phyloP scores from a whole-genome alignment of 2,113 vertebrate species.

The Xiphias gladius region DNA sequence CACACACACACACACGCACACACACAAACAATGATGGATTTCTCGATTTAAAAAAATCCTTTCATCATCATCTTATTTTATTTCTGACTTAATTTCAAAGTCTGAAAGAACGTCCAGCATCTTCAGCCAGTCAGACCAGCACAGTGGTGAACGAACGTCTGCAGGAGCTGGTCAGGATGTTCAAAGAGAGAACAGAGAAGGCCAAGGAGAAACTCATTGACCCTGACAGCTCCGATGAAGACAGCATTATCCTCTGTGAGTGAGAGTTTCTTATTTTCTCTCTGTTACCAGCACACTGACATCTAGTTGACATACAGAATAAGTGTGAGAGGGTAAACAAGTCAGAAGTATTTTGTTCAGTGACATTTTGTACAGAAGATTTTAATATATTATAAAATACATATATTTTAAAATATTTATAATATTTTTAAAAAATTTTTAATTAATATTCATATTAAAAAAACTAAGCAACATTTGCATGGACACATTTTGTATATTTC shows the following conservation, averaged over 20 bases:
- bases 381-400: too few relatives aligned
- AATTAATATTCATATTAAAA: too few relatives aligned
- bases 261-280: neutral
- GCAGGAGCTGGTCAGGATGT: slow-evolving; percentile 94
- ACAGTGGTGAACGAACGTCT: slow-evolving; percentile 88
- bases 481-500: too few relatives aligned
- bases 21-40: too few relatives aligned
- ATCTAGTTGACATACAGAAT: neutral
- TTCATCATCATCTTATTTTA: neutral
- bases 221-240: slow-evolving; percentile 92
- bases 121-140: slow-evolving; percentile 89
- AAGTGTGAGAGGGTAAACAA: neutral
- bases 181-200: slow-evolving; percentile 92
- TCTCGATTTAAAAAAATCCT: too few relatives aligned
- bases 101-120: slow-evolving; percentile 83
- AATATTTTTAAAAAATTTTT: too few relatives aligned
- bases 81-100: slow-evolving; percentile 62
- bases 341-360: neutral
- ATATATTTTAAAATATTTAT: too few relatives aligned
- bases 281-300: neutral
- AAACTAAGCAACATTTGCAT: too few relatives aligned
- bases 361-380: neutral
- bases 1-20: too few relatives aligned
- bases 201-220: slow-evolving; percentile 95
- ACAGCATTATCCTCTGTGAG: slow-evolving; percentile 90